Conservation (phyloP, 2,113 vertebrate species). For the Eclectus roratus region DNA sequence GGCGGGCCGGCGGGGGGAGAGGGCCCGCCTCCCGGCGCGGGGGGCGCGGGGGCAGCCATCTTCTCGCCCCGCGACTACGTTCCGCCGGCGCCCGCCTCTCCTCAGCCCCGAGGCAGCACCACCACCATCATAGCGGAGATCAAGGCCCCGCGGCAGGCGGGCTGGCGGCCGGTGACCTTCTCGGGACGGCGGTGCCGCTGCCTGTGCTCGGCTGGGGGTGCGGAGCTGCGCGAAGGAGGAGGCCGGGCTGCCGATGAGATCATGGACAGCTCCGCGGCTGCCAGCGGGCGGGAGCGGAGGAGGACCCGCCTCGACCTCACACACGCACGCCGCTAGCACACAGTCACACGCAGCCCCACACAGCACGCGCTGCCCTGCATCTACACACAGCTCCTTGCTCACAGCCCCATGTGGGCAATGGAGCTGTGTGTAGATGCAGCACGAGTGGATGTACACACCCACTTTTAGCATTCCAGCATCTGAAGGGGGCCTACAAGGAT, state of each 20-base stretch:
- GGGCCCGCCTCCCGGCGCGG: conserved; percentile 68
- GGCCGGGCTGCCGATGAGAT: conserved; percentile 59
- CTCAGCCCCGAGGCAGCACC: not conserved
- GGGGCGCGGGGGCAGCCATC: conserved; percentile 77
- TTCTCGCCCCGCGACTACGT: conserved; percentile 3
- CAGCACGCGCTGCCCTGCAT: not conserved
- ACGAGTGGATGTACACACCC: not conserved
- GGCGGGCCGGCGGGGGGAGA: conserved; percentile 64
- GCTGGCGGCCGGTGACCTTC: not conserved
- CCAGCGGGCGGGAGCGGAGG: not conserved
- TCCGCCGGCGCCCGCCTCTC: not conserved
- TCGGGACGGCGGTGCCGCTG: not conserved
- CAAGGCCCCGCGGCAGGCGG: not conserved
- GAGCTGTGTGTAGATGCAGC: not conserved
- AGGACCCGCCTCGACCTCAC: not conserved
- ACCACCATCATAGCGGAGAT: not conserved
- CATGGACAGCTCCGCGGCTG: conserved; percentile 65
- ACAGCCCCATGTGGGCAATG: not conserved
- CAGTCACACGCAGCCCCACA: not conserved
- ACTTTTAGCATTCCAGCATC: not conserved
- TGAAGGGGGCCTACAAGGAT: not conserved
- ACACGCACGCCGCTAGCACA: not conserved
- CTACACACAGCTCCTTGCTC: not conserved
- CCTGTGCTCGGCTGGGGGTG: not conserved
- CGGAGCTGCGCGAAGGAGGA: not conserved